phyloP scores from a whole-genome alignment of 2,888 invertebrate species.

The Ctena decussata region DNA sequence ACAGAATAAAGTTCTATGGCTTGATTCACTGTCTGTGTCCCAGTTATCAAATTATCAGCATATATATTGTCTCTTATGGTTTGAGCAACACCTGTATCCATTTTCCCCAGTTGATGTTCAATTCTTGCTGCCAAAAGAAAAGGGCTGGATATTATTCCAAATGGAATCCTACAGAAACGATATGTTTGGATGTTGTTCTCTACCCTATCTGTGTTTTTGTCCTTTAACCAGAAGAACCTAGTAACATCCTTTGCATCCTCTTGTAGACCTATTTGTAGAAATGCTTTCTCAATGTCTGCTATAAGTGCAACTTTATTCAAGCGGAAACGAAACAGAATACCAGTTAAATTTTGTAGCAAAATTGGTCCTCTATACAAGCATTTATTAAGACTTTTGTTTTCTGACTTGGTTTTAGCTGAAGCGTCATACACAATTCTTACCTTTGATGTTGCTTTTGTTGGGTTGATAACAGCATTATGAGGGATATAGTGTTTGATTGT shows the following conservation, averaged over 20 bases:
- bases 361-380: no score
- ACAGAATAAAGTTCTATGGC: not conserved
- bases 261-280: no score
- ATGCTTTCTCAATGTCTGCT: no score
- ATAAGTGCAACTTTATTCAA: slow-evolving; percentile 37
- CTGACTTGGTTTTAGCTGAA: no score
- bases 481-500: slow-evolving; percentile 26
- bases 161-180: slow-evolving; percentile 39
- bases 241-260: no score
- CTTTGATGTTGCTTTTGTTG: slow-evolving; percentile 31
- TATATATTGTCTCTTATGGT: no score
- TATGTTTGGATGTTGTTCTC: slow-evolving; percentile 25
- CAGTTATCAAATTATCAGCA: not conserved
- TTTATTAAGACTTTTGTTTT: no score
- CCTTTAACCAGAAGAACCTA: slow-evolving; percentile 52
- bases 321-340: not conserved
- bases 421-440: slow-evolving; percentile 38
- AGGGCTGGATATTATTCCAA: slow-evolving; percentile 35
- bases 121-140: slow-evolving; percentile 34
- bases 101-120: slow-evolving; percentile 33
- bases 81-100: no score
- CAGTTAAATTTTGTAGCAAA: no score
- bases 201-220: slow-evolving; percentile 3
- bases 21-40: not conserved
- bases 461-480: slow-evolving; percentile 37